These are phyloP conservation scores for Slavum lentiscoides DNA, from an alignment of 2,888 invertebrate genomes.

Conservation along the genomic window DNA sequence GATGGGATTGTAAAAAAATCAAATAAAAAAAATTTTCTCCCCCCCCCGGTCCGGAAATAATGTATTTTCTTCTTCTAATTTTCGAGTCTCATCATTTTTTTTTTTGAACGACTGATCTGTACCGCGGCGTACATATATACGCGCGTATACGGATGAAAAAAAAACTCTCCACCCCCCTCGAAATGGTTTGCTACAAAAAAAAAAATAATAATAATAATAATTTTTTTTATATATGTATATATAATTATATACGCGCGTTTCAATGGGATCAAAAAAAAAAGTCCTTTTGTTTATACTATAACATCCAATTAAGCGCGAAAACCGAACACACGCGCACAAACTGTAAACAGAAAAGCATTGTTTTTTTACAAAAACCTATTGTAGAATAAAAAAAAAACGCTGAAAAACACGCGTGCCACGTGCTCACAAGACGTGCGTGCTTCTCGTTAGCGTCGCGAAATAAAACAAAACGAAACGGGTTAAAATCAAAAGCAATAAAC, in stretches of 20 bases:
- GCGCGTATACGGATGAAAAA: too few species aligned
- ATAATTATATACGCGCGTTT: neutral
- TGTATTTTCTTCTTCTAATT: too few species aligned
- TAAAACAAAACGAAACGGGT: neutral
- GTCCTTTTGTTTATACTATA: slow-evolving; percentile 33
- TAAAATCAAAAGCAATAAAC: slow-evolving; percentile 25
- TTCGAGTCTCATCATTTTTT: too few species aligned
- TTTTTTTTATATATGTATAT: too few species aligned
- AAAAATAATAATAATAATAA: too few species aligned
- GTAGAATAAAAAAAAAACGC: neutral
- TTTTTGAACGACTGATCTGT: too few species aligned
- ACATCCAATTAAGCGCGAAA: slow-evolving; percentile 44
- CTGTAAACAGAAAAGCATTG: slow-evolving; percentile 11
- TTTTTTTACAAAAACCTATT: slow-evolving; percentile 27
- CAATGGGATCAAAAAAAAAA: neutral
- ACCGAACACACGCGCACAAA: neutral
- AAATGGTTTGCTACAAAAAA: too few species aligned
- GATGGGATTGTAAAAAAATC: too few species aligned
- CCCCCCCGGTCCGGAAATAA: too few species aligned
- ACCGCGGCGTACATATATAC: too few species aligned
- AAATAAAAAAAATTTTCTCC: too few species aligned
- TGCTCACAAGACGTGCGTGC: slow-evolving; percentile 47
- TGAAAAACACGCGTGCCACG: slow-evolving; percentile 22
- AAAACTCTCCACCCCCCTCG: too few species aligned
- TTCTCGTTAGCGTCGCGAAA: slow-evolving; percentile 40